Conservation (phyloP, 64 coral and sea anemone species). For the Anthopleura sola region DNA sequence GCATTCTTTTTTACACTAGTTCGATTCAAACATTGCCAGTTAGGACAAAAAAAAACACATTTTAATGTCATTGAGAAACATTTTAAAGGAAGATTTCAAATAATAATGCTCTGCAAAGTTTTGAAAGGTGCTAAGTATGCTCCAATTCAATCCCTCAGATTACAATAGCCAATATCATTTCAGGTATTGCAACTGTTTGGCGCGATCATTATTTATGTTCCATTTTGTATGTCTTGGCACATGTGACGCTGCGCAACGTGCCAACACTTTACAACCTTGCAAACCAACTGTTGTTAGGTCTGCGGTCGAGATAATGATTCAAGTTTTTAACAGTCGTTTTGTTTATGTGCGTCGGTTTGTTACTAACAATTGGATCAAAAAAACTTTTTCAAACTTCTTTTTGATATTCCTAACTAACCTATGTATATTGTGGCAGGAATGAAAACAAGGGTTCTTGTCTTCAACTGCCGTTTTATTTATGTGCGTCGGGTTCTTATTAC, state of each 20-base stretch:
- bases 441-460: no score
- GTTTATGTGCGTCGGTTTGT: no score
- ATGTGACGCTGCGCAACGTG: neutral
- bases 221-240: neutral
- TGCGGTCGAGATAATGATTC: neutral
- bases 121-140: neutral
- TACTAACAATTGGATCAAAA: no score
- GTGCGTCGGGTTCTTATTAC: no score
- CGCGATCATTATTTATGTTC: neutral
- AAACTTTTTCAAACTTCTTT: no score
- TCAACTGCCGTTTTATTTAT: no score
- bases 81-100: neutral
- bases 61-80: no score
- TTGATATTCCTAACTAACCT: no score
- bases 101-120: neutral
- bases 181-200: neutral
- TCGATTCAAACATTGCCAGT: no score
- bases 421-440: no score
- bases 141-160: neutral
- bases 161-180: neutral
- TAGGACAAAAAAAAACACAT: no score
- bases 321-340: neutral
- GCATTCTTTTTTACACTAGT: no score
- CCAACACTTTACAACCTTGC: neutral
- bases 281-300: neutral